A percentile compares a stretch with the other conserved stretches of the same genome.
These are phyloP conservation scores for Orchesella cincta DNA, from an alignment of 1,140 invertebrate species.

Conservation along the genomic window DNA sequence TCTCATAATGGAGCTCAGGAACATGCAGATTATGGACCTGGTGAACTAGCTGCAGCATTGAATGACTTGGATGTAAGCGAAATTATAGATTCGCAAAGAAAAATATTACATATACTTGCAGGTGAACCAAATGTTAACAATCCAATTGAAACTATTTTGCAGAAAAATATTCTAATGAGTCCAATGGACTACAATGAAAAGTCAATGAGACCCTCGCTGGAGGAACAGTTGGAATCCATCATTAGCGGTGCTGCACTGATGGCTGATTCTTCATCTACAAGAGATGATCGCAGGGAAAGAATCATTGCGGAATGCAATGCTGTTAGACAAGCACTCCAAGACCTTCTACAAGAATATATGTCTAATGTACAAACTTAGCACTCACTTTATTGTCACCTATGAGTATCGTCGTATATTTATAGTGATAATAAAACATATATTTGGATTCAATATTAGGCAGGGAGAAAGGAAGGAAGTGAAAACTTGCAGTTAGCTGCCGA, in stretches of 20 bases:
- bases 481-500: slow-evolving; percentile 64
- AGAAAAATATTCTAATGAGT: slow-evolving; percentile 67
- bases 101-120: background rate
- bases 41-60: slow-evolving; percentile 65
- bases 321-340: slow-evolving; percentile 68
- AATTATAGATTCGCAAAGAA: no score
- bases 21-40: slow-evolving; percentile 59
- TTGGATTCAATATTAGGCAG: slow-evolving; percentile 55
- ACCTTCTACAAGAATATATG: slow-evolving; percentile 66
- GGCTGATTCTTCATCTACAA: slow-evolving; percentile 63
- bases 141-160: slow-evolving; percentile 33
- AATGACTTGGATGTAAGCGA: slow-evolving; percentile 67
- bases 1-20: slow-evolving; percentile 52
- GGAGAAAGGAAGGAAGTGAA: slow-evolving; percentile 60
- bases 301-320: slow-evolving; percentile 70
- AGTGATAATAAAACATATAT: no score
- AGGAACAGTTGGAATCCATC: slow-evolving; percentile 67
- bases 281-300: slow-evolving; percentile 61
- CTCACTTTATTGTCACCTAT: no score
- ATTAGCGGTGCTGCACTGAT: slow-evolving; percentile 67
- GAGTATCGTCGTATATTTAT: no score
- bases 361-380: slow-evolving; percentile 58
- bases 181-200: slow-evolving; percentile 63
- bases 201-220: slow-evolving; percentile 62
- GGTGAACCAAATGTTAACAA: background rate